Percentiles rank a stretch among this genome's conserved stretches.
Conservation (phyloP, 2,113 vertebrate species). For the Chaetorhynchus papuensis region DNA sequence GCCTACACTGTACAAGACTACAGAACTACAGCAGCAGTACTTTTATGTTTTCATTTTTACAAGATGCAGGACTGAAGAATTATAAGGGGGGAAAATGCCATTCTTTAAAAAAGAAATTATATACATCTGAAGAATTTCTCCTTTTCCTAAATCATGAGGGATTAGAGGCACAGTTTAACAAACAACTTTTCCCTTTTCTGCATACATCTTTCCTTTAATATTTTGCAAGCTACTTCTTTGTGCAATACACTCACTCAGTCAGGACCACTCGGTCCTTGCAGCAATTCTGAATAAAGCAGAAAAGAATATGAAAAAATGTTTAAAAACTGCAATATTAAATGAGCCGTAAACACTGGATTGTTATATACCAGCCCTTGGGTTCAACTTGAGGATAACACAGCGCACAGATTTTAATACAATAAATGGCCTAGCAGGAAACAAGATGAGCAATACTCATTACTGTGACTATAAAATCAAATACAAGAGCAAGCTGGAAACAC, state of each 20-base stretch:
- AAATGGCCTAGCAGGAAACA: background rate
- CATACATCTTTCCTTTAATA: background rate
- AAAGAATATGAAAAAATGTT: background rate
- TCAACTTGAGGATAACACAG: background rate
- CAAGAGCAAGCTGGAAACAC: background rate
- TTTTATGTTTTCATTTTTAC: background rate
- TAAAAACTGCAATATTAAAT: background rate
- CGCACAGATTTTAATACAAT: background rate
- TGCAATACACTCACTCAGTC: background rate
- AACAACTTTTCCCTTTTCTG: background rate
- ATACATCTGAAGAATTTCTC: background rate
- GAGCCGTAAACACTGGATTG: background rate
- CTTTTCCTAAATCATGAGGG: background rate
- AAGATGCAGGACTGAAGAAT: background rate
- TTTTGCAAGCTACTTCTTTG: background rate
- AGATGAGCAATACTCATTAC: background rate
- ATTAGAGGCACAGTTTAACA: background rate
- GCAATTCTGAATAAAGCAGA: background rate
- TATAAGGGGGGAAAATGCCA: background rate
- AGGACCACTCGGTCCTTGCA: background rate
- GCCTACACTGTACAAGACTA: background rate
- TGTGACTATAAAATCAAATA: background rate
- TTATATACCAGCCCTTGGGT: background rate
- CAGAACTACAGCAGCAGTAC: background rate
- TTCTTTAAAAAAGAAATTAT: background rate